These are phyloP conservation scores for Cepaea nemoralis DNA, from an alignment of 1,140 invertebrate species.

Conservation along the genomic window DNA sequence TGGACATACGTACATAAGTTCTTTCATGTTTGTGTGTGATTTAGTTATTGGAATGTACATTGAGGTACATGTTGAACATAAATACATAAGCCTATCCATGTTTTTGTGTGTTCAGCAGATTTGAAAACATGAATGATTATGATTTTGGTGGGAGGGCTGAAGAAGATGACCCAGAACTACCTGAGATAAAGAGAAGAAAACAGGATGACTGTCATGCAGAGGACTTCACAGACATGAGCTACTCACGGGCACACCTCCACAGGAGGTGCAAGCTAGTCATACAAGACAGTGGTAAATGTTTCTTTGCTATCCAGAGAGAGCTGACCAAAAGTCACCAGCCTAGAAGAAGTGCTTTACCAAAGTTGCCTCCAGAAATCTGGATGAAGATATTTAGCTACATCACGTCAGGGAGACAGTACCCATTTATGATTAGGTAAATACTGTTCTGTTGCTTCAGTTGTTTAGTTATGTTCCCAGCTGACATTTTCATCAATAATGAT, in stretches of 20 bases:
- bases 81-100: too few relatives aligned
- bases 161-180: background rate
- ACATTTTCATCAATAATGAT: too few relatives aligned
- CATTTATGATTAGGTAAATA: constrained; percentile 28
- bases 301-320: constrained; percentile 21
- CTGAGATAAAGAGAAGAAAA: background rate
- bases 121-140: background rate
- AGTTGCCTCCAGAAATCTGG: constrained; percentile 31
- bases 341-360: constrained; percentile 10
- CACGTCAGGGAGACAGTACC: constrained; percentile 18
- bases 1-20: too few relatives aligned
- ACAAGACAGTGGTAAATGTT: constrained; percentile 14
- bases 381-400: constrained; percentile 28
- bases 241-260: constrained; percentile 19
- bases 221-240: background rate
- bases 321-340: background rate
- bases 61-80: too few relatives aligned
- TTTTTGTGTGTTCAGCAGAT: background rate
- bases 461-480: too few relatives aligned
- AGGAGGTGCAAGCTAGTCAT: constrained; percentile 20
- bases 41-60: too few relatives aligned
- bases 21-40: too few relatives aligned
- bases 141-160: background rate
- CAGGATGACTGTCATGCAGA: background rate
- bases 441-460: too few relatives aligned